A percentile compares a stretch with the other conserved stretches of the same genome.
phyloP scores from a whole-genome alignment of 2,797 vertebrate genomes.

The Myotis pilosus region DNA sequence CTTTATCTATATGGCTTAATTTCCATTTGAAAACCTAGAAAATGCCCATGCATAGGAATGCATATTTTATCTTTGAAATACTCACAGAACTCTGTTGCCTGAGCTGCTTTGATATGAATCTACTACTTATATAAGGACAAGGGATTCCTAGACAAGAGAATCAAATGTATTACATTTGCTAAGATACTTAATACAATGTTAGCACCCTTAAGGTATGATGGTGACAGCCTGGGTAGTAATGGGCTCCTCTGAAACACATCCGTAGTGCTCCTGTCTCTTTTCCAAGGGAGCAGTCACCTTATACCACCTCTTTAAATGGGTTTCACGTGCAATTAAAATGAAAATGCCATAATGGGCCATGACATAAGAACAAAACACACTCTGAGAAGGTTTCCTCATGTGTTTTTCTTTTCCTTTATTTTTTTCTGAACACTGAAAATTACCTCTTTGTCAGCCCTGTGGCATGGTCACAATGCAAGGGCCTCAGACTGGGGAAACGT shows the following conservation, averaged over 20 bases:
- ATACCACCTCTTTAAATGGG: constrained; percentile 45
- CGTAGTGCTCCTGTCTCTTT: not conserved
- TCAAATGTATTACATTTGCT: constrained; percentile 28
- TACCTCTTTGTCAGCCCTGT: constrained; percentile 70
- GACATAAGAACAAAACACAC: constrained; percentile 64
- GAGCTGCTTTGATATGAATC: constrained; percentile 42
- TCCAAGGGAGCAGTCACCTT: constrained; percentile 27
- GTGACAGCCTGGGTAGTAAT: not conserved
- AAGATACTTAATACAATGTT: not conserved
- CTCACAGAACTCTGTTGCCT: not conserved
- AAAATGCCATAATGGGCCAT: constrained; percentile 48
- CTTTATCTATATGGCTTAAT: not conserved
- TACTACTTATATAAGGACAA: not conserved
- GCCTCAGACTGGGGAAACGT: constrained; percentile 45
- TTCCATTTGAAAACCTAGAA: constrained; percentile 44
- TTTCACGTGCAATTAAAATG: constrained; percentile 68
- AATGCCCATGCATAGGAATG: not conserved
- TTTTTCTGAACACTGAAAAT: constrained; percentile 51
- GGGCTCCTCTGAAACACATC: not conserved
- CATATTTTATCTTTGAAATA: constrained; percentile 34
- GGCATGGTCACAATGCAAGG: constrained; percentile 61
- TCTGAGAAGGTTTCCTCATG: constrained; percentile 42
- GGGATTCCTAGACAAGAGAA: constrained; percentile 4
- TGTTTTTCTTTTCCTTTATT: not conserved
- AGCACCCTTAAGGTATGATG: not conserved